A percentile compares a stretch with the other conserved stretches of the same genome.
These are phyloP conservation scores for Zoroaster sp. DNA, from an alignment of 53 echinoderm and acorn worm genomes.

Conservation along the genomic window DNA sequence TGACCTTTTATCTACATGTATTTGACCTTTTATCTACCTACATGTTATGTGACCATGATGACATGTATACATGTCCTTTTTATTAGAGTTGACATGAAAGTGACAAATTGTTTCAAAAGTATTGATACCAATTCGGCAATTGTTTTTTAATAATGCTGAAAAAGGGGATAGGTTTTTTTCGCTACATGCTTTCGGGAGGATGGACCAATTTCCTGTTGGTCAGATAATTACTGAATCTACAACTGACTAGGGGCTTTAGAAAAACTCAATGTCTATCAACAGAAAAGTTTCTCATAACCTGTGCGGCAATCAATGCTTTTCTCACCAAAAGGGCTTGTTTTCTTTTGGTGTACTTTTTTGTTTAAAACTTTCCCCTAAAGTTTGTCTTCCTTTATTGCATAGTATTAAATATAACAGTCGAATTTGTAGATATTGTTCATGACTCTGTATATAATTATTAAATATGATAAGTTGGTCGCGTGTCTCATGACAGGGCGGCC, in stretches of 20 bases:
- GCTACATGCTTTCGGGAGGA: too few relatives aligned
- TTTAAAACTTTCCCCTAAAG: neutral
- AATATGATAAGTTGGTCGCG: neutral
- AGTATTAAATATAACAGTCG: neutral
- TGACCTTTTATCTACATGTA: too few relatives aligned
- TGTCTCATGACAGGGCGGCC: neutral
- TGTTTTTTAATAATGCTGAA: neutral
- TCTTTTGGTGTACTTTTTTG: neutral
- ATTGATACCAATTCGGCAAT: too few relatives aligned
- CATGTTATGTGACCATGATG: neutral
- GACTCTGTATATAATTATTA: slow-evolving; percentile 25
- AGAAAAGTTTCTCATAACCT: too few relatives aligned
- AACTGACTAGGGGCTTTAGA: too few relatives aligned
- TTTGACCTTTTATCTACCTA: too few relatives aligned
- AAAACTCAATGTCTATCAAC: too few relatives aligned
- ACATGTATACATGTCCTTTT: neutral
- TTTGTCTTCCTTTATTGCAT: neutral
- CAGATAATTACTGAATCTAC: too few relatives aligned
- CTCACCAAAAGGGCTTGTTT: too few relatives aligned
- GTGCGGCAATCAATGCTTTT: too few relatives aligned
- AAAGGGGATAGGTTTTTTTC: too few relatives aligned
- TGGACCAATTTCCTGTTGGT: too few relatives aligned
- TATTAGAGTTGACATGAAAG: neutral
- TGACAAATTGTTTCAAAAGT: neutral
- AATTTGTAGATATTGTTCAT: slow-evolving; percentile 42